These are phyloP conservation scores for Dreissena polymorpha DNA, from an alignment of 1,140 invertebrate species.

Conservation along the genomic window DNA sequence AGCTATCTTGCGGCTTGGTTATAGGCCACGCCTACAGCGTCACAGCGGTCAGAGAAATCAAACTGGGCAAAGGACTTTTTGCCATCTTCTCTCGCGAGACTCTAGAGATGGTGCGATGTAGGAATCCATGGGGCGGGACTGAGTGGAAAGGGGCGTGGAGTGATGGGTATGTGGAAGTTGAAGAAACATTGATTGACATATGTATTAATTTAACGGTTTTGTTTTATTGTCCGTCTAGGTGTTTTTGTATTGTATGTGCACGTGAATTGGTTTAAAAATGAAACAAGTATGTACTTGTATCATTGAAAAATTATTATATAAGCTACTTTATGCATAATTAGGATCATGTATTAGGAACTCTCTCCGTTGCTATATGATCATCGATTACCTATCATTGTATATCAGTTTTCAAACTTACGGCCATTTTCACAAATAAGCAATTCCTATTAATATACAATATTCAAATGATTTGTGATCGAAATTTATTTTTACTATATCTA, in stretches of 20 bases:
- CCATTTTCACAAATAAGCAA: too few relatives aligned
- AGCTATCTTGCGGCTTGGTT: slow-evolving; percentile 80
- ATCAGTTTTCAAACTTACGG: too few relatives aligned
- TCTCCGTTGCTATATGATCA: too few relatives aligned
- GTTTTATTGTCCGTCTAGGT: background rate
- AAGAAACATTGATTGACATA: background rate
- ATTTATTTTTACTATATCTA: slow-evolving; percentile 46
- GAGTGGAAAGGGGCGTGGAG: slow-evolving; percentile 93
- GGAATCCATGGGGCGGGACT: slow-evolving; percentile 83
- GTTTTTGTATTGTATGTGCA: background rate
- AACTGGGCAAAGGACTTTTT: slow-evolving; percentile 60
- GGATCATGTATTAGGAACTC: too few relatives aligned
- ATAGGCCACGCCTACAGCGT: slow-evolving; percentile 84
- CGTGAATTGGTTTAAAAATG: too few relatives aligned
- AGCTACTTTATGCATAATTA: too few relatives aligned
- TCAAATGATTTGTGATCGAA: too few relatives aligned
- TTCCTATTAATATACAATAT: too few relatives aligned
- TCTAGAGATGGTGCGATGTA: slow-evolving; percentile 79
- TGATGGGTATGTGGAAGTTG: slow-evolving; percentile 65
- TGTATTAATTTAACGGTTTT: background rate
- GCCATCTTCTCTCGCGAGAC: slow-evolving; percentile 69
- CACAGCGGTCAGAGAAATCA: slow-evolving; percentile 79
- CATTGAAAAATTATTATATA: too few relatives aligned
- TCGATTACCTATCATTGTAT: too few relatives aligned
- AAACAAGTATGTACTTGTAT: too few relatives aligned